Percentiles rank a stretch among this genome's conserved stretches.
phyloP scores from a whole-genome alignment of 35 echinoderm and acorn worm genomes.

The Apostichopus parvimensis region DNA sequence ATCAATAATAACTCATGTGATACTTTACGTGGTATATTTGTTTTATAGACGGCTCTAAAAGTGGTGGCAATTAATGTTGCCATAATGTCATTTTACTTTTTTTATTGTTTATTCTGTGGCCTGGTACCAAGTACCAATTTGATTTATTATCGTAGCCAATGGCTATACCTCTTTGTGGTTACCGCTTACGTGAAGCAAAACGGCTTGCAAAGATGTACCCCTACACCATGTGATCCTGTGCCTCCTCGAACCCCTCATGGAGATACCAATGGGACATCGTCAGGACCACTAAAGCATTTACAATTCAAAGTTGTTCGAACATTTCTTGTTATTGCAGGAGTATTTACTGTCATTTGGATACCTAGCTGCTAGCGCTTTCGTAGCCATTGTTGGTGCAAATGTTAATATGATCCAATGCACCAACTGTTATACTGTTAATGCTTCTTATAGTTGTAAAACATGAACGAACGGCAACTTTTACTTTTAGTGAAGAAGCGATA shows the following conservation, averaged over 20 bases:
- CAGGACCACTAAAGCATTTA: not conserved
- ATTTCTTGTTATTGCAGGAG: not conserved
- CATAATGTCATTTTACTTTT: not conserved
- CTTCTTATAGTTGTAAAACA: too few species aligned
- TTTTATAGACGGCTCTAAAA: not conserved
- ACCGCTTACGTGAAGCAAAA: not conserved
- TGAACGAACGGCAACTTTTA: too few species aligned
- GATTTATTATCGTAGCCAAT: not conserved
- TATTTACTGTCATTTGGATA: not conserved
- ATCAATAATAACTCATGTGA: too few species aligned
- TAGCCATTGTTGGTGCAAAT: not conserved
- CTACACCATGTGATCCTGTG: too few species aligned
- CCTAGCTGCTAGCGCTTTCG: not conserved
- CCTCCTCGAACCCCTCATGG: too few species aligned
- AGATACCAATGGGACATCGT: too few species aligned
- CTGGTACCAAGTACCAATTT: not conserved
- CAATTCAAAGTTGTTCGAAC: not conserved
- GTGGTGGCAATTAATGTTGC: not conserved
- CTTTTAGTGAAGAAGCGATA: too few species aligned
- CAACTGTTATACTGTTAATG: too few species aligned
- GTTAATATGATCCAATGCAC: too few species aligned
- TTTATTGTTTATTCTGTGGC: not conserved
- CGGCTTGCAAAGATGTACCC: not conserved
- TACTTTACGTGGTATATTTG: too few species aligned
- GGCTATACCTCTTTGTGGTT: not conserved